phyloP scores from a whole-genome alignment of 2,888 invertebrate species.

The Oxycera nigricornis region DNA sequence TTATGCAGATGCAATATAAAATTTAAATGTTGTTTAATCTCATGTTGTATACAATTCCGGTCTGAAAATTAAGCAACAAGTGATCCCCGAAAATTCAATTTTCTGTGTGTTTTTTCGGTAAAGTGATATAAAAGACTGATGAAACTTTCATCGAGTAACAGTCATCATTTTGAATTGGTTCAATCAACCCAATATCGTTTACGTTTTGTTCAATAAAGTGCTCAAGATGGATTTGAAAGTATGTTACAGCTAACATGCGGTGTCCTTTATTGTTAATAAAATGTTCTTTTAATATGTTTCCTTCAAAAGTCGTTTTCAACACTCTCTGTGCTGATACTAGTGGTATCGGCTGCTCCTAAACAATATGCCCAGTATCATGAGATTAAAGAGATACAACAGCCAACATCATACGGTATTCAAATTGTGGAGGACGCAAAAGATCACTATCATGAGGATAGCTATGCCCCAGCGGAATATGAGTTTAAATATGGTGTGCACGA shows the following conservation, averaged over 20 bases:
- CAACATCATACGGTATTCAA: background rate
- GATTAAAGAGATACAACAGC: background rate
- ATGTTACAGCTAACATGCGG: background rate
- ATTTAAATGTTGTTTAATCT: slow-evolving; percentile 3
- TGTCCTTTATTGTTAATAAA: background rate
- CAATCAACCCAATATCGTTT: background rate
- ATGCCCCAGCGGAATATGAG: slow-evolving; percentile 56
- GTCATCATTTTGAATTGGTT: background rate
- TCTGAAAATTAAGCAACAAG: background rate
- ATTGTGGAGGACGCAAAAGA: background rate
- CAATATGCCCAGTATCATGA: background rate
- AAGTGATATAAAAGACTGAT: background rate
- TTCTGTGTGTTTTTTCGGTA: background rate
- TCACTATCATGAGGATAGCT: background rate
- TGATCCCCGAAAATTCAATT: slow-evolving; percentile 9
- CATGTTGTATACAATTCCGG: background rate
- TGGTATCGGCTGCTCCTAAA: background rate
- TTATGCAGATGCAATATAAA: slow-evolving; percentile 3
- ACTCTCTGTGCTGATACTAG: background rate
- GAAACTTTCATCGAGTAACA: background rate
- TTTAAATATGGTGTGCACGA: slow-evolving; percentile 58
- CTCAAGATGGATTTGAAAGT: slow-evolving; percentile 12
- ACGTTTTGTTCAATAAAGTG: background rate
- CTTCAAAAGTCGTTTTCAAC: background rate
- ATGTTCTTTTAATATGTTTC: background rate